Evolutionary conservation across 2,113 vertebrate genomes (phyloP), one percentile per base, ranked within the genome.

Genomic region (Perca flavescens): DNA sequence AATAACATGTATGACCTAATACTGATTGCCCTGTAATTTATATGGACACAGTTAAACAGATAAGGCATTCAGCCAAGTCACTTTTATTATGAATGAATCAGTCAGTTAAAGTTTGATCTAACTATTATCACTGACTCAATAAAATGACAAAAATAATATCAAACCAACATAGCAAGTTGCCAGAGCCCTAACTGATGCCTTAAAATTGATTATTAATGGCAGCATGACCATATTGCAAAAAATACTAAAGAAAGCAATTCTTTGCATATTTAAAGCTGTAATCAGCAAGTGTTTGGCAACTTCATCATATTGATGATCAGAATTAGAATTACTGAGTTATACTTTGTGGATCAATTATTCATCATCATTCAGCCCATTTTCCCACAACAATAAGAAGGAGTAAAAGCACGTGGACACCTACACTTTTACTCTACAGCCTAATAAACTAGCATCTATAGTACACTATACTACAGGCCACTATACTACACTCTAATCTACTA

Each of bases 81-180:
- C 64, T 15, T 28, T 47, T 63, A 22, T 16, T 15, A 31, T 73
- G 34, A 61, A 67, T 22, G 3, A 60, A 60, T 60, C 61, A 25
- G 40, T 65, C 3, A 36, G 21, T 36, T 15, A 3, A 60, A 7
- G 19, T 64, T 43, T 65, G 65, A 66, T 73, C 4, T 57, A 21
- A 73, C 50, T 28, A 36, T 25, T 22, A 73, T 58, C 21, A 40
- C 14, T 46, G 1, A 19, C 28, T 40, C 19, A 7, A 47, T 13
- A 53, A 34, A 47, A 47, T 56, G 60, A 61, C 17, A 57, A 66
- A 57, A 66, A 77, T 16, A 66, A 40, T 8, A 4, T 56, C 50
- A 54, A 28, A 16, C 22, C 13, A 21, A 16, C 22, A 43, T 7
- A 15, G 11, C 16, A 63, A 25, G 60, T 22, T 65, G 15, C 28